Base-by-base conservation (phyloP, 2,113 vertebrate species). In the Macroglossus sobrinus region DNA sequence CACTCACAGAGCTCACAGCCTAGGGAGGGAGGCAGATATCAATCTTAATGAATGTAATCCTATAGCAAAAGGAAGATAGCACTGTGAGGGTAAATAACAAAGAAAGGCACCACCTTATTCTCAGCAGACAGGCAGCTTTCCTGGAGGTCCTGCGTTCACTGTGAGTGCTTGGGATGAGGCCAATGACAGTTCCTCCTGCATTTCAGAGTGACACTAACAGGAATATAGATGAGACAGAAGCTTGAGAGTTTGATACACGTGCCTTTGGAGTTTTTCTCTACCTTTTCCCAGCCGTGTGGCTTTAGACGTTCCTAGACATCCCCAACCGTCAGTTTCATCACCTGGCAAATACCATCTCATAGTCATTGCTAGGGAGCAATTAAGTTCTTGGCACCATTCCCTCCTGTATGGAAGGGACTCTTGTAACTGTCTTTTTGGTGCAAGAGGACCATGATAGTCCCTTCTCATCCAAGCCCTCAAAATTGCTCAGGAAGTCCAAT, bases 1-100 rank as follows among this genome's bases (percentile, higher is more conserved):
- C 15, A 1, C 10, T 30, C 63, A 2, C n/a, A 57, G 45, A 72
- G 26, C 88, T 78, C 55, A 10, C 24, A 4, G 16, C 66, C n/a
- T 0, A 0, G 14, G 35, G 50, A 84, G 18, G 47, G 76, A 19
- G 26, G 38, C 53, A 10, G 26, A 45, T 8, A 0, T 11, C 9
- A 8, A 7, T n/a, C 12, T n/a, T 28, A 5, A 8, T 26, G 76
- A 28, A 14, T 6, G 21, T 0, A 11, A 63, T 19, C 57, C 30
- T 4, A 0, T 4, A 8, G 18, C 30, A 33, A 9, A 53, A 92
- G 63, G 38, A 38, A 43, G 81, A 28, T 35, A 28, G 35, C 21
- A 13, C 57, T 1, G 2, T 0, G 7, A 40, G 43, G 6, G 11
- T 8, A 2, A 40, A 57, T 18, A 7, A 26, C n/a, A 33, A 4